Evolutionary conservation across 2,113 vertebrate genomes (phyloP).

Genomic region (Agapornis roseicollis): DNA sequence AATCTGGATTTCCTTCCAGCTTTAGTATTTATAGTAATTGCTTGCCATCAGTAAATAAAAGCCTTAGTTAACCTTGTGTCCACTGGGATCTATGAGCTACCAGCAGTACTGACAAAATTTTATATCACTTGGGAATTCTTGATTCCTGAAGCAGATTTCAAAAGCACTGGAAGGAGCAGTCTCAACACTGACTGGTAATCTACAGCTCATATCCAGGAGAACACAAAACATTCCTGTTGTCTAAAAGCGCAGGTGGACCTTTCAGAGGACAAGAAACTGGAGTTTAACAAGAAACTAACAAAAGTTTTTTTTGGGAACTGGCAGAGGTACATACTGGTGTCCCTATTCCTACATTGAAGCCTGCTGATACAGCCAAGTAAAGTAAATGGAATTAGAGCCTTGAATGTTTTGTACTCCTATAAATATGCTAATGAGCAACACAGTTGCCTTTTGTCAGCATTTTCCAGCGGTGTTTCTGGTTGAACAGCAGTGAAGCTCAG

Average conservation of each 20-base stretch:
- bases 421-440: not conserved
- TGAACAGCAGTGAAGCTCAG: not conserved
- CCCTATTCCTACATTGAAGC: not conserved
- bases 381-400: not conserved
- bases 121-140: not conserved
- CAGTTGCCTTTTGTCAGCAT: slow-evolving; percentile 8
- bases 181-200: not conserved
- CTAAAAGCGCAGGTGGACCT: not conserved
- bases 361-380: not conserved
- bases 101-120: not conserved
- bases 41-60: not conserved
- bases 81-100: not conserved
- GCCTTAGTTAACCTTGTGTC: not conserved
- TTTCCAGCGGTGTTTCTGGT: not conserved
- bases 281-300: not conserved
- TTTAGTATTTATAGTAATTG: not conserved
- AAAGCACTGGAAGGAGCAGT: not conserved
- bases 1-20: not conserved
- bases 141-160: not conserved
- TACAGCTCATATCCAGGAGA: not conserved
- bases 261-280: not conserved
- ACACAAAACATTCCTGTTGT: not conserved
- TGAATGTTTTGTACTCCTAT: not conserved
- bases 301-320: not conserved
- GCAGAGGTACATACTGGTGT: not conserved